Base-by-base conservation (phyloP, 2,797 vertebrate species). In the Gadopsis marmoratus region DNA sequence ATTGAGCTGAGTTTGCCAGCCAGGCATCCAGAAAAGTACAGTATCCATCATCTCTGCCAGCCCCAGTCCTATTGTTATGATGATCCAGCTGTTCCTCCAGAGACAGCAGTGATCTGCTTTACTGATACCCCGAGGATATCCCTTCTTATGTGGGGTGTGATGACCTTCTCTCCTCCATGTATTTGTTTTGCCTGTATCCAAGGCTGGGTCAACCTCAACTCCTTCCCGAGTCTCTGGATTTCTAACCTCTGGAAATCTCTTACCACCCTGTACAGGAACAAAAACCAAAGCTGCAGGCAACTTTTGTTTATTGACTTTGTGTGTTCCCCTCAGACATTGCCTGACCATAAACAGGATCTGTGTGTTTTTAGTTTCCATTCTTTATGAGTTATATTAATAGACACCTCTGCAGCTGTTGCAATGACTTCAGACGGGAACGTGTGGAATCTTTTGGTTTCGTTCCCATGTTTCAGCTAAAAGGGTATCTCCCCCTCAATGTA, bases 361-460 rank as follows among this genome's bases (percentile, higher is more conserved):
- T 85, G 64, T 93, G 79, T 89, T 90, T 91, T 91, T 59, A 86
- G 74, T 89, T 91, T 91, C 79, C 86, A 83, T 91, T 93, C 84
- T 92, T 87, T 85, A 88, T 84, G 74, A 68, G 74, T 88, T 75
- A 43, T 85, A 88, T 92, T 90, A 84, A 91, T 88, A 86, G 83
- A 92, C 59, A 67, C 43, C 10, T 81, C 37, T 73, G 71, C 84
- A 90, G 85, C 77, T 90, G 90, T 70, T 75, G 51, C 48, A 37
- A 2, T 81, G 69, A 76, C 78, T 87, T 71, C 71, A 84, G 76
- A 74, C 68, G 60, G 64, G 67, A 77, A 75, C 48, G 75, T 60
- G 48, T 41, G 50, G 48, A 78, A 80, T 86, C 66, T 81, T 87
- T 88, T 78, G 61, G 8, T 92, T 86, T 87, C 39, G 43, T 45